Conservation (phyloP, 2,797 vertebrate genomes). For the Sebastes kiyomatsui region DNA sequence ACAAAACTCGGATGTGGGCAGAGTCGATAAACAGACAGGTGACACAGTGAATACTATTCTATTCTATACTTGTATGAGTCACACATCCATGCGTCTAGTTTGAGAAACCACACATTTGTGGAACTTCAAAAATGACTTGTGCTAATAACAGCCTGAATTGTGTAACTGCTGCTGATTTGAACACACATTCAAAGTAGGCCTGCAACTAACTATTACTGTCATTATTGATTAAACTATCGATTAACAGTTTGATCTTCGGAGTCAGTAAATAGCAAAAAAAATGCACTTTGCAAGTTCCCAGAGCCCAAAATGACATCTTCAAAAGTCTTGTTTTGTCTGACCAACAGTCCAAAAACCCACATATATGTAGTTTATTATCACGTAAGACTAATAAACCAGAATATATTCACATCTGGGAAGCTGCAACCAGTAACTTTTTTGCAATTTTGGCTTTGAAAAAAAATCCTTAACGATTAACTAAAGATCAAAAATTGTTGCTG, state of each 20-base stretch:
- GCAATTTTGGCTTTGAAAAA: neutral
- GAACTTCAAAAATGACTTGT: conserved; percentile 21
- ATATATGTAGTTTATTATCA: neutral
- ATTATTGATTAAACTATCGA: neutral
- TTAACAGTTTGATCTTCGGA: neutral
- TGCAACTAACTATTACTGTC: neutral
- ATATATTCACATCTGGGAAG: neutral
- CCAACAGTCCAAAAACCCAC: neutral
- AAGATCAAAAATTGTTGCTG: neutral
- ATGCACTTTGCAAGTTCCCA: neutral
- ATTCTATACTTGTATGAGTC: neutral
- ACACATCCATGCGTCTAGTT: neutral
- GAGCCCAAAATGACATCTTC: neutral
- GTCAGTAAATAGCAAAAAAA: neutral
- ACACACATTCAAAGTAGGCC: neutral
- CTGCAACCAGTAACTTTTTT: neutral
- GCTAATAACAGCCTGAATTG: neutral
- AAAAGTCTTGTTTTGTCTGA: neutral
- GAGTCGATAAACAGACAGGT: conserved; percentile 47
- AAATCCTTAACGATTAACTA: neutral
- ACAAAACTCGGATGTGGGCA: conserved; percentile 28
- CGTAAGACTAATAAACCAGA: neutral
- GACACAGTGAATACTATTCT: neutral
- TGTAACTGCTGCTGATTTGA: conserved; percentile 13
- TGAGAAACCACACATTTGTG: conserved; percentile 8